Evolutionary conservation across 1,140 invertebrate genomes (phyloP).

Genomic region (Drosophila subpulchrella): DNA sequence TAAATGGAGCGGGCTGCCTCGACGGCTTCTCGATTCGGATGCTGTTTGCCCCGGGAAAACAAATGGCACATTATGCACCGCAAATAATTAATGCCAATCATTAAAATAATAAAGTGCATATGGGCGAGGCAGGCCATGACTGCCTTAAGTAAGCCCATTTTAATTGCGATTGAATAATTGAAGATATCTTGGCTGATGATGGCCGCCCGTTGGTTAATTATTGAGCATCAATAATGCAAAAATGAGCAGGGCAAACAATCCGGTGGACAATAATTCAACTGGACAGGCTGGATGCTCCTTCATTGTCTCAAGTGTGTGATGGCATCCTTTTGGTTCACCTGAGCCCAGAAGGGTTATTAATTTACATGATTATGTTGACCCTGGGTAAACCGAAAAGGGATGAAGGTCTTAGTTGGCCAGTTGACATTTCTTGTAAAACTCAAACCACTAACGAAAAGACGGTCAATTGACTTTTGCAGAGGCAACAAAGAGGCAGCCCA

Average conservation of each 20-base stretch:
- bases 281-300: slow-evolving; percentile 15
- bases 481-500: slow-evolving; percentile 1
- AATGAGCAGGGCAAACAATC: slow-evolving; percentile 15
- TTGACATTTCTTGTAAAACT: slow-evolving; percentile 66
- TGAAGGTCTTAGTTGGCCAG: slow-evolving; percentile 40
- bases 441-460: slow-evolving; percentile 57
- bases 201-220: slow-evolving; percentile 63
- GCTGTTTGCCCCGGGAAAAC: slow-evolving; percentile 47
- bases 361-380: slow-evolving; percentile 48
- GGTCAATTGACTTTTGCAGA: slow-evolving; percentile 73
- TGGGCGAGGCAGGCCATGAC: slow-evolving; percentile 28
- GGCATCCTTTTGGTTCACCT: slow-evolving; percentile 12
- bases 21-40: slow-evolving; percentile 31
- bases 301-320: slow-evolving; percentile 2
- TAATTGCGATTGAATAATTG: slow-evolving; percentile 74
- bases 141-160: slow-evolving; percentile 37
- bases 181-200: slow-evolving; percentile 37
- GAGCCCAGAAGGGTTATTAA: slow-evolving; percentile 44
- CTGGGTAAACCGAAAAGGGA: slow-evolving; percentile 25
- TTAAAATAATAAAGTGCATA: slow-evolving; percentile 79
- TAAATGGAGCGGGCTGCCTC: slow-evolving; percentile 33
- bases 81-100: slow-evolving; percentile 79
- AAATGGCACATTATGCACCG: slow-evolving; percentile 75
- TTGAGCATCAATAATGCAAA: slow-evolving; percentile 61
- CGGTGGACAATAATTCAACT: slow-evolving; percentile 17